Conservation (phyloP, 2,797 vertebrate species). For the Cryptoprocta ferox region DNA sequence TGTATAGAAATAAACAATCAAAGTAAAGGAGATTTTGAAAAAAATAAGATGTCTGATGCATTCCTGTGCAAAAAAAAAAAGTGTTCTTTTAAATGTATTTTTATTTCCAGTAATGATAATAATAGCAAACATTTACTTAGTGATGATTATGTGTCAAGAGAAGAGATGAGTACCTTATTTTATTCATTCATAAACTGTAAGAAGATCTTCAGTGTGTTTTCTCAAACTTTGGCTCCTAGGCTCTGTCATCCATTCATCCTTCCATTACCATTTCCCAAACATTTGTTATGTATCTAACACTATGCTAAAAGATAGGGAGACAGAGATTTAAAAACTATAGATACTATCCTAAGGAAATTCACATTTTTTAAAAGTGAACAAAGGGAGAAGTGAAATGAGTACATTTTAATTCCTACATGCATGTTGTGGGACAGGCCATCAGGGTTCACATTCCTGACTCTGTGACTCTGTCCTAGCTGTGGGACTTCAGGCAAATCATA, state of each 20-base stretch:
- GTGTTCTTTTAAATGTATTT: slow-evolving; percentile 6
- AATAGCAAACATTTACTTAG: not conserved
- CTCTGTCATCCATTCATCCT: not conserved
- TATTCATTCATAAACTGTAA: slow-evolving; percentile 2
- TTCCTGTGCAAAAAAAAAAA: slow-evolving; percentile 8
- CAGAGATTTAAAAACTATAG: not conserved
- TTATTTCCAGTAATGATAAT: slow-evolving; percentile 41
- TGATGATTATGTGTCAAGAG: not conserved
- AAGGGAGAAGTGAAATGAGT: not conserved
- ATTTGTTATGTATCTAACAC: not conserved
- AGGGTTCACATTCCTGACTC: not conserved
- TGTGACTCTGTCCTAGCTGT: not conserved
- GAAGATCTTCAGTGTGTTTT: not conserved
- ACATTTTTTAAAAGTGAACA: not conserved
- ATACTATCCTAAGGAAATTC: not conserved
- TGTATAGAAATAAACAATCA: not conserved
- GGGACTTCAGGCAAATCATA: not conserved
- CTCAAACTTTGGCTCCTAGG: not conserved
- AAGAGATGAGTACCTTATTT: not conserved
- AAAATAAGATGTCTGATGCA: not conserved
- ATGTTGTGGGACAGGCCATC: not conserved
- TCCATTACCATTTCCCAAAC: not conserved
- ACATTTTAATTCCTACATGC: not conserved
- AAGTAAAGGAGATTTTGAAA: not conserved
- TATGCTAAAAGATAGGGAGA: not conserved